Evolutionary conservation across 2,113 vertebrate genomes (phyloP).

Genomic region (Apteryx owenii): DNA sequence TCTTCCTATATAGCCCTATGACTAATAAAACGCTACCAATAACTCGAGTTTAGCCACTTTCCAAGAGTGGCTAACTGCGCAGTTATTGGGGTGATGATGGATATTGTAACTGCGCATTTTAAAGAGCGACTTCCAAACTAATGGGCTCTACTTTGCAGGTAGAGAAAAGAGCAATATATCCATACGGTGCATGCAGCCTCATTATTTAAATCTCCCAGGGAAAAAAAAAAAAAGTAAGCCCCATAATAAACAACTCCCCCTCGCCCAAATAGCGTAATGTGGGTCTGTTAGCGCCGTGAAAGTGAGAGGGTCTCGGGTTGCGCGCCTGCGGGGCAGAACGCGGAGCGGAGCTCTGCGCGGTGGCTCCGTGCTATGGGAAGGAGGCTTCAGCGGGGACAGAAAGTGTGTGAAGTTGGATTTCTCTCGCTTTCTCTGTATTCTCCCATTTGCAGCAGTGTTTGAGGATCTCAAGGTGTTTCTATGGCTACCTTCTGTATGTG

Average conservation of each 20-base stretch:
- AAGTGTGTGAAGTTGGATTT: constrained; percentile 51
- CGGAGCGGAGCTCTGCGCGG: neutral
- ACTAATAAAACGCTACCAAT: neutral
- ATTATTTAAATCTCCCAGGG: neutral
- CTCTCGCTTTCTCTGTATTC: constrained; percentile 20
- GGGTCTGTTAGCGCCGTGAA: neutral
- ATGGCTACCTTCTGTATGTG: constrained; percentile 92
- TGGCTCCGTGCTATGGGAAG: neutral
- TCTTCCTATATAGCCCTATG: neutral
- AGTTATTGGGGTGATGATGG: neutral
- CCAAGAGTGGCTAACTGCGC: neutral
- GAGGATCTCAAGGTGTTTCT: constrained; percentile 91
- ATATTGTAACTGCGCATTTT: neutral
- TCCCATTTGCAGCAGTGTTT: constrained; percentile 77
- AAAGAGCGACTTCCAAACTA: neutral
- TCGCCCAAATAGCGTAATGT: no score
- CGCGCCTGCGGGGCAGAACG: neutral
- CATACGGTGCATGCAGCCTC: neutral
- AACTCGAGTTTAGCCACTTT: neutral
- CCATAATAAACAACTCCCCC: neutral
- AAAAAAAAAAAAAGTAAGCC: neutral
- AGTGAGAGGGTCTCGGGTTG: neutral
- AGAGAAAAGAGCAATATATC: neutral
- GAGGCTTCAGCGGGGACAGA: neutral
- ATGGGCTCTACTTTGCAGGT: neutral